These are phyloP conservation scores for Microctenopoma lineatum DNA, from an alignment of 2,797 vertebrate genomes.

Conservation along the genomic window DNA sequence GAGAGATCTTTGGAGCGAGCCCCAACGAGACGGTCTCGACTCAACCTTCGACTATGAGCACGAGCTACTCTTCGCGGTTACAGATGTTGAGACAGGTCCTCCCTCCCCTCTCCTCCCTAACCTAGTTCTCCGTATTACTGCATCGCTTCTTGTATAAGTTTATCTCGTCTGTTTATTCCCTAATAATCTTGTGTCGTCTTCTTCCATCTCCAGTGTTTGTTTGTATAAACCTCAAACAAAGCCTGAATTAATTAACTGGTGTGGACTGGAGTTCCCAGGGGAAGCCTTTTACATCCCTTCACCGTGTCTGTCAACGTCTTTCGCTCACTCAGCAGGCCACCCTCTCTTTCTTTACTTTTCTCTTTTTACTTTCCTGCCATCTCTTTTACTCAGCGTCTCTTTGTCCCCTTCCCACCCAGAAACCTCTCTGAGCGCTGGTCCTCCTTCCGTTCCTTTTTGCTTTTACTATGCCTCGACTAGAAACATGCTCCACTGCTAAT, in stretches of 20 bases:
- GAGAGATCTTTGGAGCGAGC: conserved; percentile 27
- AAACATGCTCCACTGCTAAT: conserved; percentile 51
- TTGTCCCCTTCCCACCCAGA: conserved; percentile 34
- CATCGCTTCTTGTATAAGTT: conserved; percentile 32
- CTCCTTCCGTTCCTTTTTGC: conserved; percentile 33
- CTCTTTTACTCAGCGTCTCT: conserved; percentile 24
- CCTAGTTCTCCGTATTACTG: conserved; percentile 19
- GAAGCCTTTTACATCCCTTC: conserved; percentile 59
- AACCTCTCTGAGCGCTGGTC: conserved; percentile 15
- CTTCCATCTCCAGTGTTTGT: conserved; percentile 62
- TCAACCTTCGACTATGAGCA: conserved; percentile 64
- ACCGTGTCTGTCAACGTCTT: conserved; percentile 66
- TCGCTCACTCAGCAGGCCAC: conserved; percentile 53
- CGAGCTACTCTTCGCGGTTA: conserved; percentile 70
- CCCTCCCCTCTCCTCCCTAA: conserved; percentile 1
- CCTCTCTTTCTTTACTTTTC: conserved; percentile 45
- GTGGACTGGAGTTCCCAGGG: conserved; percentile 67
- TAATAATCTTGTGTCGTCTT: conserved; percentile 44
- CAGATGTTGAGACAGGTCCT: conserved; percentile 61
- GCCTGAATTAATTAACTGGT: conserved; percentile 77
- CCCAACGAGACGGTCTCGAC: conserved; percentile 24
- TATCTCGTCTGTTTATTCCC: conserved; percentile 14
- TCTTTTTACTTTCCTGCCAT: conserved; percentile 14
- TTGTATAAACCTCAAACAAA: conserved; percentile 75
- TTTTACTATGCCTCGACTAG: conserved; percentile 21